These are phyloP conservation scores for Ciconia boyciana DNA, from an alignment of 2,113 vertebrate genomes.

Conservation along the genomic window DNA sequence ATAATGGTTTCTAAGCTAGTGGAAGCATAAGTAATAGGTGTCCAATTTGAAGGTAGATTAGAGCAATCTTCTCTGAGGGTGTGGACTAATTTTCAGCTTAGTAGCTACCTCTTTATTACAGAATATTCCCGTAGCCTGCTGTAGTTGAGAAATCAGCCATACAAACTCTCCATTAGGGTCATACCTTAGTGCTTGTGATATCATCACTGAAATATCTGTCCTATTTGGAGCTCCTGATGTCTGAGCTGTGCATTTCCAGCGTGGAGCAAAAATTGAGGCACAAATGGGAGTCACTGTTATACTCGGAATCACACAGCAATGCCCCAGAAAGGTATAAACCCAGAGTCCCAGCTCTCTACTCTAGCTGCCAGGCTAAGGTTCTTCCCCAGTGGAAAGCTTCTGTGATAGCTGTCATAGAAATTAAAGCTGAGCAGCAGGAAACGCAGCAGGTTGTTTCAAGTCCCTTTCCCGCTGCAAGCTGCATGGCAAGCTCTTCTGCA, in stretches of 20 bases:
- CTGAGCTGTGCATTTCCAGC: neutral
- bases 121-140: neutral
- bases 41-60: neutral
- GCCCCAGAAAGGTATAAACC: rapidly evolving
- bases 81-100: neutral
- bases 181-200: neutral
- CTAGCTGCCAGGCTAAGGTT: neutral
- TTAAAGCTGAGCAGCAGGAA: neutral
- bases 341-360: neutral
- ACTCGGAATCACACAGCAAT: neutral
- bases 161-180: neutral
- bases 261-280: neutral
- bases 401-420: rapidly evolving
- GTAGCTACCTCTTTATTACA: neutral
- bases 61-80: neutral
- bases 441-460: neutral
- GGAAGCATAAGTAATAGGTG: neutral
- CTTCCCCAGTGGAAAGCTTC: neutral
- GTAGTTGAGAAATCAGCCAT: neutral
- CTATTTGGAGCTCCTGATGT: neutral
- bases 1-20: neutral
- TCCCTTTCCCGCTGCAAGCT: neutral
- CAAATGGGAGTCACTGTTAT: rapidly evolving
- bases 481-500: neutral
- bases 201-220: neutral